phyloP scores from a whole-genome alignment of 2,888 invertebrate species.

The Hyposoter didymator region DNA sequence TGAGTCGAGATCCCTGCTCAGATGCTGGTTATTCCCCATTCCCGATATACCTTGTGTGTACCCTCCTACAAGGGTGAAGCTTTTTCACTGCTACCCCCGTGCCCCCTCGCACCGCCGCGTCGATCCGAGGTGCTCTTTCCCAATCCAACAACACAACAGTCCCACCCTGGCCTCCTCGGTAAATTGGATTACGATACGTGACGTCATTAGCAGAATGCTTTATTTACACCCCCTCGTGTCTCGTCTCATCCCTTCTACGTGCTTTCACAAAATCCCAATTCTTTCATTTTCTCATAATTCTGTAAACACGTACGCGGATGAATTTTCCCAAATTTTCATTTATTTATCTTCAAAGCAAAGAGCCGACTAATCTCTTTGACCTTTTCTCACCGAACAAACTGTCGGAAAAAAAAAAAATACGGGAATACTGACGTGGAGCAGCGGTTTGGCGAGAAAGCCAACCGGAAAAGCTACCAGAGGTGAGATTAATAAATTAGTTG shows the following conservation, averaged over 20 bases:
- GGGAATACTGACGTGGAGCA: slow-evolving; percentile 17
- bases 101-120: slow-evolving; percentile 52
- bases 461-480: slow-evolving; percentile 64
- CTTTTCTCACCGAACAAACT: not conserved
- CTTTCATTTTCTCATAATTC: not conserved
- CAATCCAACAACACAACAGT: slow-evolving; percentile 73
- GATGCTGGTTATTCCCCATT: slow-evolving; percentile 62
- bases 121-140: slow-evolving; percentile 83
- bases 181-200: slow-evolving; percentile 85
- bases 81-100: slow-evolving; percentile 74
- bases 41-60: slow-evolving; percentile 66
- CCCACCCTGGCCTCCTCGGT: slow-evolving; percentile 77
- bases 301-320: not conserved
- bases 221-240: slow-evolving; percentile 74
- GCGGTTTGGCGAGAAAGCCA: slow-evolving; percentile 41
- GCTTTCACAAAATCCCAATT: slow-evolving; percentile 18
- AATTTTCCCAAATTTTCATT: not conserved
- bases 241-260: slow-evolving; percentile 57
- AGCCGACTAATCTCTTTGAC: not conserved
- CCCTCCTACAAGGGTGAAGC: slow-evolving; percentile 62
- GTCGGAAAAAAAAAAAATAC: slow-evolving; percentile 17
- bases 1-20: slow-evolving; percentile 74
- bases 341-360: not conserved
- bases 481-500: slow-evolving; percentile 81
- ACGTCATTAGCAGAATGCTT: slow-evolving; percentile 82